phyloP scores from a whole-genome alignment of 2,113 vertebrate species.

The Passer montanus region DNA sequence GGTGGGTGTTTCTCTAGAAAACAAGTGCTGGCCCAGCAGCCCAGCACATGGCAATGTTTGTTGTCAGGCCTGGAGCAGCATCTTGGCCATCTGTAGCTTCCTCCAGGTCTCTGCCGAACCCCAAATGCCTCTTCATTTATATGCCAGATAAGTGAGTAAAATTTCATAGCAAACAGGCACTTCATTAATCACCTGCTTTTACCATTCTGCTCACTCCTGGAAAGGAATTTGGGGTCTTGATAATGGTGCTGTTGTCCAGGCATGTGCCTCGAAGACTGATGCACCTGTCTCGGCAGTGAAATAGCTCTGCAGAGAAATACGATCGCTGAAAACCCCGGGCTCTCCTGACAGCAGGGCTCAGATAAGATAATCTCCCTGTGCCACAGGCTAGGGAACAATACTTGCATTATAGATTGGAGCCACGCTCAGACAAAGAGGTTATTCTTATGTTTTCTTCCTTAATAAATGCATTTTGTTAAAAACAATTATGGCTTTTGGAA shows the following conservation, averaged over 20 bases:
- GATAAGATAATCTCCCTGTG: slow-evolving; percentile 75
- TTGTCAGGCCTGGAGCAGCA: not conserved
- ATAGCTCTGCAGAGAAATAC: slow-evolving; percentile 77
- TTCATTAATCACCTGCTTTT: slow-evolving; percentile 75
- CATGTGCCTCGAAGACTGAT: slow-evolving; percentile 78
- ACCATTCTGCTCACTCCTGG: slow-evolving; percentile 58
- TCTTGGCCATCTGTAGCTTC: not conserved
- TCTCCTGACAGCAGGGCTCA: slow-evolving; percentile 57
- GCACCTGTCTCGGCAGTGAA: slow-evolving; percentile 81
- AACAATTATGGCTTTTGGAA: slow-evolving; percentile 49
- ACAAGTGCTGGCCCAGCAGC: not conserved
- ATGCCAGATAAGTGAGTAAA: slow-evolving; percentile 54
- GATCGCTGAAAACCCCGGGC: slow-evolving; percentile 61
- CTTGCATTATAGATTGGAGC: slow-evolving; percentile 76
- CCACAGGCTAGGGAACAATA: slow-evolving; percentile 74
- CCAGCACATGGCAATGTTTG: not conserved
- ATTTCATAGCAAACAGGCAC: slow-evolving; percentile 50
- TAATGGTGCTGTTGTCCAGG: slow-evolving; percentile 75
- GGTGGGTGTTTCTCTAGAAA: not conserved
- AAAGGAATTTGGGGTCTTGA: slow-evolving; percentile 59
- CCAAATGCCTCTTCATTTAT: slow-evolving; percentile 29
- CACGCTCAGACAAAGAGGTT: slow-evolving; percentile 76
- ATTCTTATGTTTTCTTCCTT: slow-evolving; percentile 71
- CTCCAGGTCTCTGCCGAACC: not conserved
- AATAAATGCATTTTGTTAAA: slow-evolving; percentile 71